Conservation (phyloP, 2,888 invertebrate genomes). For the Rotaria sp. region DNA sequence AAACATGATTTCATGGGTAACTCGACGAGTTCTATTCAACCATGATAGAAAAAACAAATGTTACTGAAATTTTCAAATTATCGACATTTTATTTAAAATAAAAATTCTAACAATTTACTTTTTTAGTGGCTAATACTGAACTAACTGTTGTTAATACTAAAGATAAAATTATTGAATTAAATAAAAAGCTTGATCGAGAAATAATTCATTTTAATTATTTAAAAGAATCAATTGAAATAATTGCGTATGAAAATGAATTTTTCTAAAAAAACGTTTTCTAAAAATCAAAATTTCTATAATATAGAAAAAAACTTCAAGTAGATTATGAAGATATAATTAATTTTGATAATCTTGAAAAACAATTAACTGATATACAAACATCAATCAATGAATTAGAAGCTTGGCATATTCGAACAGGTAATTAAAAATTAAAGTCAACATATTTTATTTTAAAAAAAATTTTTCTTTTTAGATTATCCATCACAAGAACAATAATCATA, state of each 20-base stretch:
- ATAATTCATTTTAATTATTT: slow-evolving; percentile 1
- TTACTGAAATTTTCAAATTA: no score
- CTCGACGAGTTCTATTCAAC: no score
- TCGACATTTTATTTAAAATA: no score
- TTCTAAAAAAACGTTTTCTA: not conserved
- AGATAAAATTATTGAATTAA: not conserved
- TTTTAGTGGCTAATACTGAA: not conserved
- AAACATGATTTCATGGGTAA: no score
- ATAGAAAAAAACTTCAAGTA: not conserved
- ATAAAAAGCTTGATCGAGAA: slow-evolving; percentile 8
- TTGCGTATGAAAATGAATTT: not conserved
- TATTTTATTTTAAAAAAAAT: not conserved
- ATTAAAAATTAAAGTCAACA: not conserved
- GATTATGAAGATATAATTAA: not conserved
- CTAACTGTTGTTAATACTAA: not conserved
- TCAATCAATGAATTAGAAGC: slow-evolving; percentile 24
- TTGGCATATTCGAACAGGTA: slow-evolving; percentile 8
- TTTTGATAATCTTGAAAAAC: not conserved
- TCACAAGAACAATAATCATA: not conserved
- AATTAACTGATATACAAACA: slow-evolving; percentile 14
- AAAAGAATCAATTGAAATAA: slow-evolving; percentile 7
- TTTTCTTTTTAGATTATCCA: not conserved
- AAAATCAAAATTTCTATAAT: not conserved
- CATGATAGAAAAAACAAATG: no score
- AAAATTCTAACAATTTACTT: no score